A percentile compares a stretch with the other conserved stretches of the same genome.
Evolutionary conservation across 2,888 invertebrate genomes (phyloP).

Genomic region (Dynastes hyllus): DNA sequence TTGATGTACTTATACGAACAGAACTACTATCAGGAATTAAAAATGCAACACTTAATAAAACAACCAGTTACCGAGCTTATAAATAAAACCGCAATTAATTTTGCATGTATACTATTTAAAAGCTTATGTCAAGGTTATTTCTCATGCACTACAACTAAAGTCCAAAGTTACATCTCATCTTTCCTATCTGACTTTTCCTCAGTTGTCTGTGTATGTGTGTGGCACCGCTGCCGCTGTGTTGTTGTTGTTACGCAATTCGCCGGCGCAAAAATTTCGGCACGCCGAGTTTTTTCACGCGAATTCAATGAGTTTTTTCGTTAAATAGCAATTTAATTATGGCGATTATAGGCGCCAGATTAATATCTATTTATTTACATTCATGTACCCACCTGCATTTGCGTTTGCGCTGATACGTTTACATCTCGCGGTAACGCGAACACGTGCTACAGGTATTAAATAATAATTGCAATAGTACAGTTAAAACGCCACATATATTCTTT

Average conservation of each 20-base stretch:
- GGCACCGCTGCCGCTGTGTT: slow-evolving; percentile 6
- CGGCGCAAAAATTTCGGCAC: slow-evolving; percentile 33
- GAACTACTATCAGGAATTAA: slow-evolving; percentile 24
- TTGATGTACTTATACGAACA: slow-evolving; percentile 14
- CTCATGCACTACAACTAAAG: slow-evolving; percentile 28
- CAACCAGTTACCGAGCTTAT: slow-evolving; percentile 42
- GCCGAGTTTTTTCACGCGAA: slow-evolving; percentile 18
- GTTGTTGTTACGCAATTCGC: slow-evolving; percentile 26
- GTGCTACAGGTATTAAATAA: slow-evolving; percentile 53
- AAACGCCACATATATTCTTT: slow-evolving; percentile 47
- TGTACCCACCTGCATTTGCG: slow-evolving; percentile 44
- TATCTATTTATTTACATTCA: slow-evolving; percentile 43
- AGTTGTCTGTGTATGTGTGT: too few species aligned
- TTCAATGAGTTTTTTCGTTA: slow-evolving; percentile 37
- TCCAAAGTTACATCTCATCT: slow-evolving; percentile 41
- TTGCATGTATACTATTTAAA: slow-evolving; percentile 42
- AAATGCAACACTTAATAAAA: slow-evolving; percentile 32
- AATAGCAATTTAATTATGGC: slow-evolving; percentile 34
- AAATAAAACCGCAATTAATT: slow-evolving; percentile 50
- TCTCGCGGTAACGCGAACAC: slow-evolving; percentile 40
- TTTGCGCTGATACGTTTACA: slow-evolving; percentile 35
- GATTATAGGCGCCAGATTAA: slow-evolving; percentile 46
- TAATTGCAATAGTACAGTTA: slow-evolving; percentile 53
- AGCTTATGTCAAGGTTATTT: slow-evolving; percentile 42
- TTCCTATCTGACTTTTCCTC: slow-evolving; percentile 3